phyloP scores from a whole-genome alignment of 64 coral and sea anemone genomes.

The Platygyra sinensis region DNA sequence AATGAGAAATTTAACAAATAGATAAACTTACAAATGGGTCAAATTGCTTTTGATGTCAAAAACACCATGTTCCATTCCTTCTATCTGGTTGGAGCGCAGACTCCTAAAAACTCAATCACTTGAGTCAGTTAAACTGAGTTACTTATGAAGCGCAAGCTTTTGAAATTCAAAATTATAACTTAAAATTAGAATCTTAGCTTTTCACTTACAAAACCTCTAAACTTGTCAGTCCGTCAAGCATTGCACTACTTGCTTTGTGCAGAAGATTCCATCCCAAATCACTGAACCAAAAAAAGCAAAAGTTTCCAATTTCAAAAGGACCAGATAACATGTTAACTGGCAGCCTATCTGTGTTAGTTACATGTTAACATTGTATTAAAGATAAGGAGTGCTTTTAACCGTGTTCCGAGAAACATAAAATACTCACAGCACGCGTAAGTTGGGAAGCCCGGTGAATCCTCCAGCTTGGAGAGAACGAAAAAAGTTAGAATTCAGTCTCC shows the following conservation, averaged over 20 bases:
- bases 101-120: background rate
- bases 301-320: too few relatives aligned
- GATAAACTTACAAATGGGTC: conserved; percentile 13
- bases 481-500: conserved; percentile 2
- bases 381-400: too few relatives aligned
- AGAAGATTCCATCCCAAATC: conserved; percentile 6
- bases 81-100: conserved; percentile 13
- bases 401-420: background rate
- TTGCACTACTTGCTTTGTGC: background rate
- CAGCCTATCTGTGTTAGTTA: too few relatives aligned
- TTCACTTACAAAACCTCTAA: conserved; percentile 10
- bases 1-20: background rate
- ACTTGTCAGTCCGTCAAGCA: background rate
- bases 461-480: background rate
- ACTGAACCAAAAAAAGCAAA: background rate
- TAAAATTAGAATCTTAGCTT: background rate
- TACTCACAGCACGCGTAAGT: conserved; percentile 18
- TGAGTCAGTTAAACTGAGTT: background rate
- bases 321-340: too few relatives aligned
- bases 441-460: background rate
- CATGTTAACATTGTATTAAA: background rate
- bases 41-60: conserved; percentile 7
- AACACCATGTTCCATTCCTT: background rate
- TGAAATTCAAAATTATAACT: too few relatives aligned
- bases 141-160: background rate